phyloP scores from a whole-genome alignment of 92 coral and sea anemone genomes.

The Porites lobata region DNA sequence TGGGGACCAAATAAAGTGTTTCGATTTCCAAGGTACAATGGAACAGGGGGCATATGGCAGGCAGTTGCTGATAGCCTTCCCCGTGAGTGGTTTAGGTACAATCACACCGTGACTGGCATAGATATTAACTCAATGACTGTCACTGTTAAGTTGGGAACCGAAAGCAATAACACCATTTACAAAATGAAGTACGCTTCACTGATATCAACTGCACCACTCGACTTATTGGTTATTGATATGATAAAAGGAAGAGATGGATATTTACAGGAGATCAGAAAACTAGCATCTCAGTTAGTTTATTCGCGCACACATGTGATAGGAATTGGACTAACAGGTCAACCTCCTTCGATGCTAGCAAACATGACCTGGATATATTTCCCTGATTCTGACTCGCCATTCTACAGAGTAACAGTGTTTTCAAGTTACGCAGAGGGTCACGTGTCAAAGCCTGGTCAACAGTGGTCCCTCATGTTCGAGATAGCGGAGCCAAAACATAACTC shows the following conservation, averaged over 20 bases:
- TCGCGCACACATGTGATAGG: conserved; percentile 75
- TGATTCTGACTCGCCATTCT: conserved; percentile 79
- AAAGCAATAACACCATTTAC: background rate
- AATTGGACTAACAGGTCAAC: conserved; percentile 65
- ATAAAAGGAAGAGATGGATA: conserved; percentile 12
- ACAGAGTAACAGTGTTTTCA: conserved; percentile 77
- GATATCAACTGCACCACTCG: conserved; percentile 65
- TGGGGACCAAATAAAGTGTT: conserved; percentile 79
- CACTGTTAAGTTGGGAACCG: conserved; percentile 14
- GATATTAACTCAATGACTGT: conserved; percentile 39
- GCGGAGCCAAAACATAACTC: conserved; percentile 56
- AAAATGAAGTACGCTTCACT: conserved; percentile 37
- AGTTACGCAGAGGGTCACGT: conserved; percentile 74
- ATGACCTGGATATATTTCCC: conserved; percentile 83
- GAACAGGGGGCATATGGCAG: conserved; percentile 78
- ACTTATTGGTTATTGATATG: conserved; percentile 56
- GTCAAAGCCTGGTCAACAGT: conserved; percentile 54
- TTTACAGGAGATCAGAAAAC: conserved; percentile 3
- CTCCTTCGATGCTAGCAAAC: conserved; percentile 43
- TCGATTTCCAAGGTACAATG: conserved; percentile 66
- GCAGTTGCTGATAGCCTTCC: conserved; percentile 67
- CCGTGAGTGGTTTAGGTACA: conserved; percentile 49
- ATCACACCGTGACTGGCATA: conserved; percentile 48
- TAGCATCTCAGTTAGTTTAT: conserved; percentile 35
- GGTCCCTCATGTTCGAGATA: conserved; percentile 83